A percentile compares a stretch with the other conserved stretches of the same genome.
Evolutionary conservation across 2,888 invertebrate species (phyloP).

Genomic region (Camptogramma bilineatum): DNA sequence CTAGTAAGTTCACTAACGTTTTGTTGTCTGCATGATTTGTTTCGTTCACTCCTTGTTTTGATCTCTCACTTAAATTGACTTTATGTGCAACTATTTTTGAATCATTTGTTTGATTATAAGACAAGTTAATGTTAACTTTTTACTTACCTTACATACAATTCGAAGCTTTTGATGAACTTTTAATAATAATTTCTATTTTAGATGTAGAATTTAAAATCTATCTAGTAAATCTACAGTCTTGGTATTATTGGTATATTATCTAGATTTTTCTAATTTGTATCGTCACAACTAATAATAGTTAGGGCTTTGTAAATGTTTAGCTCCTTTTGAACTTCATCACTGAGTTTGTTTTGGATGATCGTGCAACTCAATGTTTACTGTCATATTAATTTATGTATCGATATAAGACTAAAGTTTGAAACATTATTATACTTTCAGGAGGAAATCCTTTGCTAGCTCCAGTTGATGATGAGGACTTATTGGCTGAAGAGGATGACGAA

Average conservation of each 20-base stretch:
- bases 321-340: neutral
- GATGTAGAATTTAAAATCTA: no score
- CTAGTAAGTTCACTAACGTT: conserved; percentile 64
- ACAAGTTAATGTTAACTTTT: no score
- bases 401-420: neutral
- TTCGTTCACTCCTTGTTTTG: neutral
- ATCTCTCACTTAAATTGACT: neutral
- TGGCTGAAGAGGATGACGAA: conserved; percentile 93
- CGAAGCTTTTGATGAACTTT: no score
- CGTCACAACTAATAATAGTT: no score
- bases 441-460: conserved; percentile 78
- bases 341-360: neutral
- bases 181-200: no score
- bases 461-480: conserved; percentile 87
- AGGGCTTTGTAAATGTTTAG: conserved; percentile 6
- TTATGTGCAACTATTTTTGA: neutral
- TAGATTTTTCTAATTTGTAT: neutral
- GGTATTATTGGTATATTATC: neutral
- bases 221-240: neutral
- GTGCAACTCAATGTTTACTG: neutral
- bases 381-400: neutral
- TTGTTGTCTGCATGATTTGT: conserved; percentile 42
- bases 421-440: conserved; percentile 63
- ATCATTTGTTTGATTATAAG: no score
- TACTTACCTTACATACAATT: no score